Base-by-base conservation (phyloP, 2,113 vertebrate genomes). In the Camelus dromedarius region DNA sequence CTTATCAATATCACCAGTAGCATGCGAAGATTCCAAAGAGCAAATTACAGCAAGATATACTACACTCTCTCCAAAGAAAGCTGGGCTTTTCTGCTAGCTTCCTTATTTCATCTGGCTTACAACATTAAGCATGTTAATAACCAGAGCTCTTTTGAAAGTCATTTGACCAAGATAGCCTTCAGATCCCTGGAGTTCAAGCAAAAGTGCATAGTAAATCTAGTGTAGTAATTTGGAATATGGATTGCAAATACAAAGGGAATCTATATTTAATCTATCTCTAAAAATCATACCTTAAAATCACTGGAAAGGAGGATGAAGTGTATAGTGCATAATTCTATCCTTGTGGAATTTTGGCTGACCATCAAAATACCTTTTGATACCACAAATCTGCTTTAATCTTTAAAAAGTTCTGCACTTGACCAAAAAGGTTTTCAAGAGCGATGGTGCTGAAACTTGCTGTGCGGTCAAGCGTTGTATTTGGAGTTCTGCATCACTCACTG, bases 71-170 rank as follows among this genome's bases (percentile, higher is more conserved):
- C 75, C 42, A 80, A 87, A 64, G 79, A 89, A 94, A 96, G 32
- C 86, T 58, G 16, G 54, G 24, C 42, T 84, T 93, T 93, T 66
- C 83, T n/a, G 28, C 79, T 75, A 70, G 26, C 79, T 92, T 89
- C 85, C 56, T 92, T 84, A 90, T 84, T 96, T 96, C 94, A 95
- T 93, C 81, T 79, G 18, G 38, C n/a, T 88, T 96, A 94, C 69
- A 92, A 89, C 52, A 96, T 95, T 96, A 97, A 96, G 75, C n/a
- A 90, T 89, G 73, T 89, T 91, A 91, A 96, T 93, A 94, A 72
- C 69, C 83, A 89, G 82, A 96, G 72, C 64, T 48, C 48, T 96
- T 89, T 79, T 58, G 3, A 35, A 97, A 97, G 77, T 93, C 26
- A 5, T 93, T 97, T 94, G 82, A 84, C 80, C 91, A 96, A 89